phyloP scores from a whole-genome alignment of 2,797 vertebrate species.

The Fringilla coelebs region DNA sequence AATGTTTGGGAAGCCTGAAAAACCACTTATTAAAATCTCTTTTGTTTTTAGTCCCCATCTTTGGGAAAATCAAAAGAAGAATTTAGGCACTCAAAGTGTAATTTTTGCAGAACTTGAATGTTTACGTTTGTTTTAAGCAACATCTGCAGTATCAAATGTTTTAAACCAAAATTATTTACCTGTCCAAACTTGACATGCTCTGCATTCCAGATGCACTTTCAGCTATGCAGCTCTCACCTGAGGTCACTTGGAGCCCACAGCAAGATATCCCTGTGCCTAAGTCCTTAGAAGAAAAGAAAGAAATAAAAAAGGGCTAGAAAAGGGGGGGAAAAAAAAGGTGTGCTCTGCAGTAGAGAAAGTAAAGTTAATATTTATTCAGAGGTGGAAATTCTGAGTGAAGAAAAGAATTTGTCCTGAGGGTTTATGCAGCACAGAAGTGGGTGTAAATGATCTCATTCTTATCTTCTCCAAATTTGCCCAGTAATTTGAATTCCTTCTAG shows the following conservation, averaged over 20 bases:
- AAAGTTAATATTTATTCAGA: not conserved
- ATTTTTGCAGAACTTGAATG: not conserved
- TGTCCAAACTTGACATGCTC: not conserved
- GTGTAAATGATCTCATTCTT: constrained; percentile 30
- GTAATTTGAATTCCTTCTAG: constrained; percentile 15
- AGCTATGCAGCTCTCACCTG: not conserved
- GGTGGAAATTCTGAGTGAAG: not conserved
- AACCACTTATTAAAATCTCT: not conserved
- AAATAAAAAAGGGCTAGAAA: not conserved
- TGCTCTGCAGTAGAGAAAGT: not conserved
- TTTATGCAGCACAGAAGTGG: not conserved
- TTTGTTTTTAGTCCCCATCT: not conserved
- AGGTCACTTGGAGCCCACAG: not conserved
- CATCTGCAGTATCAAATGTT: not conserved
- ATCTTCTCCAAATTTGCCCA: not conserved
- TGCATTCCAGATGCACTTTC: not conserved
- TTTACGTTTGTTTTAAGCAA: not conserved
- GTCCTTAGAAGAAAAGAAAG: not conserved
- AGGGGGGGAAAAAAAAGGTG: rapidly evolving
- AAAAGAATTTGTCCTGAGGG: constrained; percentile 9
- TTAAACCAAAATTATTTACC: not conserved
- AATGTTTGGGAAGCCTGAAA: not conserved
- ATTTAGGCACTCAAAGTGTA: not conserved
- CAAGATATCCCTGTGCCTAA: not conserved
- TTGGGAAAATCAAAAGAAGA: not conserved